Percentiles rank a stretch among this genome's conserved stretches.
phyloP scores from a whole-genome alignment of 2,888 invertebrate genomes.

The Stegophylla sp. region DNA sequence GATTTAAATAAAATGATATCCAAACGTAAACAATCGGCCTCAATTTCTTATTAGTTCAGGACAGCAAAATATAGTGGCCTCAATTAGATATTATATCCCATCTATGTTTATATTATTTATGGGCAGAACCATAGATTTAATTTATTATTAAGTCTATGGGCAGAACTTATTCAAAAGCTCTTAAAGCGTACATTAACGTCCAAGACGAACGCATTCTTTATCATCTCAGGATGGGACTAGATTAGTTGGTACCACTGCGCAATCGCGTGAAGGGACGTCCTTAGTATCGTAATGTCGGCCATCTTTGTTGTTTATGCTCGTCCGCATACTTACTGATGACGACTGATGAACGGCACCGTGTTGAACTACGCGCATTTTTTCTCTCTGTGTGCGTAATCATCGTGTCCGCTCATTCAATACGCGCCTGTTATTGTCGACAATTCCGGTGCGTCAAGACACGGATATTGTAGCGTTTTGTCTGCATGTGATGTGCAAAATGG shows the following conservation, averaged over 20 bases:
- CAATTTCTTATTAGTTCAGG: too few relatives aligned
- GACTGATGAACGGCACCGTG: neutral
- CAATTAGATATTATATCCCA: too few relatives aligned
- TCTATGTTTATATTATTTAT: too few relatives aligned
- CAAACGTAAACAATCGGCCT: too few relatives aligned
- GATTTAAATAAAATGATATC: too few relatives aligned
- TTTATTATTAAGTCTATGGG: too few relatives aligned
- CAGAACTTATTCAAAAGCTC: too few relatives aligned
- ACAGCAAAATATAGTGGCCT: too few relatives aligned
- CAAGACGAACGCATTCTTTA: too few relatives aligned
- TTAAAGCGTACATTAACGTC: too few relatives aligned
- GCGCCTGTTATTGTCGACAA: neutral
- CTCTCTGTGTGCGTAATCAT: neutral
- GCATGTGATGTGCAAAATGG: constrained; percentile 55
- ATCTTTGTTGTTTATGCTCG: neutral
- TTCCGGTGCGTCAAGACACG: neutral
- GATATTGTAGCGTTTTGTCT: too few relatives aligned
- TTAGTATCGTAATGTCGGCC: neutral
- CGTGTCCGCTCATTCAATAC: neutral
- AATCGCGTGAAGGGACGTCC: neutral
- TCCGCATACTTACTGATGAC: neutral
- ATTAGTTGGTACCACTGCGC: neutral
- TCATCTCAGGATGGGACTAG: neutral
- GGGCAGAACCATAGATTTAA: too few relatives aligned
- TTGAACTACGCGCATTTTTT: neutral